These are phyloP conservation scores for Trinorchestia longiramus DNA, from an alignment of 1,140 invertebrate genomes.

Conservation along the genomic window DNA sequence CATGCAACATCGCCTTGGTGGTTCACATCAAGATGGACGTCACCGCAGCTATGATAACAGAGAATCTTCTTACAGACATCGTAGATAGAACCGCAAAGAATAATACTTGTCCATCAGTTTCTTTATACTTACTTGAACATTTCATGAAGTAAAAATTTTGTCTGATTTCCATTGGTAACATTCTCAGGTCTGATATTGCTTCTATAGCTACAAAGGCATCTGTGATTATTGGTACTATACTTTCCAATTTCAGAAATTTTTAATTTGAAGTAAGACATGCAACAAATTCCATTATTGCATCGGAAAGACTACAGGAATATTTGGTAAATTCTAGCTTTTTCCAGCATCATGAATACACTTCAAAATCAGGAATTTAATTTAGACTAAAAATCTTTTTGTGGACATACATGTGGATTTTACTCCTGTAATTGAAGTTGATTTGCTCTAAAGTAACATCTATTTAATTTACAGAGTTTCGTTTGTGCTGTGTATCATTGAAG, in stretches of 20 bases:
- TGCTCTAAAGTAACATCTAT: too few relatives aligned
- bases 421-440: too few relatives aligned
- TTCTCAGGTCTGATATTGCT: neutral
- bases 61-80: neutral
- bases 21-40: neutral
- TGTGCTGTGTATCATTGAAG: too few relatives aligned
- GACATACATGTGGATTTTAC: too few relatives aligned
- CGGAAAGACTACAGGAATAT: too few relatives aligned
- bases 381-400: too few relatives aligned
- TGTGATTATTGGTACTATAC: neutral
- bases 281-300: too few relatives aligned
- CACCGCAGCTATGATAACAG: conserved; percentile 10
- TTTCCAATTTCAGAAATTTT: neutral
- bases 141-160: neutral
- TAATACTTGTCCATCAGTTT: neutral
- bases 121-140: neutral
- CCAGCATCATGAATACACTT: too few relatives aligned
- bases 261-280: neutral
- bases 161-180: neutral
- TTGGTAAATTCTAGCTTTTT: too few relatives aligned
- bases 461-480: too few relatives aligned
- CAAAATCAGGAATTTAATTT: too few relatives aligned
- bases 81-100: neutral
- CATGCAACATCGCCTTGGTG: conserved; percentile 8
- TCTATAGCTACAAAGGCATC: neutral